Conservation (phyloP, 2,888 invertebrate species). For the Chloromyia formosa region DNA sequence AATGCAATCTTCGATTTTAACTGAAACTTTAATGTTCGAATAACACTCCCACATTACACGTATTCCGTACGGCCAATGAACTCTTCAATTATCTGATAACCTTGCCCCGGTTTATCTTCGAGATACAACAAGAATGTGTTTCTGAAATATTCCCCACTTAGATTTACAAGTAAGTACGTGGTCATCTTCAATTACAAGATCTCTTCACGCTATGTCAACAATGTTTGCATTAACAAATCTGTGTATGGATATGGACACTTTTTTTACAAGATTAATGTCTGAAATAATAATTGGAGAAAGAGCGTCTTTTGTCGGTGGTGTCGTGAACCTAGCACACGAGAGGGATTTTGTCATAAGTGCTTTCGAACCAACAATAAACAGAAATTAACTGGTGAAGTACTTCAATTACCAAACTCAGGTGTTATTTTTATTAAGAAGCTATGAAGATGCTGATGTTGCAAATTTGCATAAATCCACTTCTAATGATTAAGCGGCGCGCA, state of each 20-base stretch:
- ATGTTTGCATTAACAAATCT: constrained; percentile 34
- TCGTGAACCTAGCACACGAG: constrained; percentile 22
- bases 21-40: no score
- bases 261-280: background rate
- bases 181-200: constrained; percentile 23
- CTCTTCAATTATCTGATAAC: constrained; percentile 21
- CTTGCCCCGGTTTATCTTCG: constrained; percentile 23
- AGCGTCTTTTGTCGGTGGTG: background rate
- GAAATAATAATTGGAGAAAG: background rate
- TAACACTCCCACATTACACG: no score
- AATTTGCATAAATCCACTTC: constrained; percentile 32
- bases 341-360: constrained; percentile 27
- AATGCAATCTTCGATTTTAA: no score
- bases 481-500: background rate
- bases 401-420: constrained; percentile 42
- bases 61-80: constrained; percentile 26
- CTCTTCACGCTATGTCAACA: constrained; percentile 34
- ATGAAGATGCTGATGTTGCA: constrained; percentile 31
- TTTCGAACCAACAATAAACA: constrained; percentile 29
- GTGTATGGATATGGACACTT: background rate
- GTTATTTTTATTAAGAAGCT: constrained; percentile 28
- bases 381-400: constrained; percentile 40
- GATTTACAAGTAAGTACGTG: background rate
- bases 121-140: background rate
- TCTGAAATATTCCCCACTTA: background rate